These are phyloP conservation scores for Tyrannus savana DNA, from an alignment of 2,113 vertebrate genomes.

Conservation along the genomic window DNA sequence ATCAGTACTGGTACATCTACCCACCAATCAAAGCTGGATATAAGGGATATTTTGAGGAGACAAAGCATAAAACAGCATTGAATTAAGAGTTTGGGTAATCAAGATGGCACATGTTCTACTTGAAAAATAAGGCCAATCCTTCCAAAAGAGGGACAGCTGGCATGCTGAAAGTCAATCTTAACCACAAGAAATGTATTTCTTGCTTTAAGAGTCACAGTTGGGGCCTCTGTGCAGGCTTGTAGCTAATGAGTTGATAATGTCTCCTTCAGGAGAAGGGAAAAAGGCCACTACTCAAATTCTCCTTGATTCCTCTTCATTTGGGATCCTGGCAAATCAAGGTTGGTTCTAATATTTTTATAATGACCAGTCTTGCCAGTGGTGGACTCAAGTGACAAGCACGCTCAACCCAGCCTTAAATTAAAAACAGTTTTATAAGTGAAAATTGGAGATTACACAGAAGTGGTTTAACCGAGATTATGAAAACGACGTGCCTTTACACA, in stretches of 20 bases:
- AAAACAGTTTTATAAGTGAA: neutral
- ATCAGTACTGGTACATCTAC: constrained; percentile 63
- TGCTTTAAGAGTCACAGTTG: constrained; percentile 68
- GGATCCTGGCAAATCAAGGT: constrained; percentile 43
- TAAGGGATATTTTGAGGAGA: constrained; percentile 62
- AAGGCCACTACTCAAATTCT: constrained; percentile 65
- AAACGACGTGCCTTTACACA: neutral
- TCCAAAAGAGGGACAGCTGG: constrained; percentile 70
- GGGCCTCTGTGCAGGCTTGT: constrained; percentile 52
- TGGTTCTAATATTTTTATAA: constrained; percentile 37
- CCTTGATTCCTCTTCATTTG: constrained; percentile 49
- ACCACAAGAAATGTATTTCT: constrained; percentile 55
- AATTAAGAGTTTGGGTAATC: constrained; percentile 68
- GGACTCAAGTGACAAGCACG: neutral
- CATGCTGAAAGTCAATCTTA: constrained; percentile 65
- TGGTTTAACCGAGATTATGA: neutral
- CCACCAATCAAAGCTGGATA: constrained; percentile 67
- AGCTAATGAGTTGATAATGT: constrained; percentile 66
- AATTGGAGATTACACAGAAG: neutral
- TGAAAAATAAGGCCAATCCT: constrained; percentile 65
- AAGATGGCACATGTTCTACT: constrained; percentile 69
- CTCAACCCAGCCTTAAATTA: constrained; percentile 16
- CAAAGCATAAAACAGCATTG: constrained; percentile 62
- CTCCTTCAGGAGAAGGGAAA: constrained; percentile 63
- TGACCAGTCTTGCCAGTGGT: neutral